Base-by-base conservation (phyloP, 2,888 invertebrate genomes). In the Mythimna albipuncta region DNA sequence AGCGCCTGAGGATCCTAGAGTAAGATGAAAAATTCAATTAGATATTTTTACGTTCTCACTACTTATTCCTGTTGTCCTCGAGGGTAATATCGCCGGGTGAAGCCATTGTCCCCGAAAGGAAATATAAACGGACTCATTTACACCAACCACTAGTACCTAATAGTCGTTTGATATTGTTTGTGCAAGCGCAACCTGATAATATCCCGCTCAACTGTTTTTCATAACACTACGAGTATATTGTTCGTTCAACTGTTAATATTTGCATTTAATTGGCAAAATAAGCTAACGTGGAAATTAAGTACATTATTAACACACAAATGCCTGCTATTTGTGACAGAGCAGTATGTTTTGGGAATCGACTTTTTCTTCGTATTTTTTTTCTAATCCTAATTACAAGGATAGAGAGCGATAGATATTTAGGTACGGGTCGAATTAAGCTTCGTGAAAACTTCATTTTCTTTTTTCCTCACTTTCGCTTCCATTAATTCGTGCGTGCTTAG, bases 1-100 rank as follows among this genome's bases (percentile, higher is more conserved):
- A 93, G 90, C 88, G 86, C 86, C 82, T 77, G 86, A 87, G 86
- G 88, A 89, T 89, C 87, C 86, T 90, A 89, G 91, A 89, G 86
- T 87, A 86, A 88, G 84, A 93, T 93, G 91, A 93, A 93, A 93
- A 93, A 93, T 94, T 93, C 93, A 93, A 94, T 94, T 93, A 92
- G 89, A 92, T 92, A 90, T 91, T 91, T 91, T 91, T 89, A 89
- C 88, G 87, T 89, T 88, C 87, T 83, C 81, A 32, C 76, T 85
- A 88, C 88, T 91, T 89, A 90, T 87, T 89, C 79, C 80, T 85
- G 85, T 89, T 89, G 89, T 91, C 88, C 86, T 88, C 87, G 76
- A 74, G 85, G 85, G 89, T 81, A 86, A 91, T 92, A 92, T 90
- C 84, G 85, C 81, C 82, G 87, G 84, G 87, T 87, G 86, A 88